Base-by-base conservation (phyloP, 2,113 vertebrate genomes). In the Heterotis niloticus region DNA sequence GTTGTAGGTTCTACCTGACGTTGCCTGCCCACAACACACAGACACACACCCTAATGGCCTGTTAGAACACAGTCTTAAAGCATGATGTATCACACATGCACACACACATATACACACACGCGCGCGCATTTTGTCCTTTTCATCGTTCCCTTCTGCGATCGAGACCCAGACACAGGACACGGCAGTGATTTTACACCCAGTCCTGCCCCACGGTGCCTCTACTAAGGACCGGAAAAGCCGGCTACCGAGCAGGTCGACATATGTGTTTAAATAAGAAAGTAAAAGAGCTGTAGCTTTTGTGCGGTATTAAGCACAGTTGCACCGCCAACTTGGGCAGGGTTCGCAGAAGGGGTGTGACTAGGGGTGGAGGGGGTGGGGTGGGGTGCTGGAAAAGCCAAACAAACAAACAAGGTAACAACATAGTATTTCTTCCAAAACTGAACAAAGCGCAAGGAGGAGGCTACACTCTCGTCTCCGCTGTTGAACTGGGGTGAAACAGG, bases 311-410 rank as follows among this genome's bases (percentile, higher is more conserved):
- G 79, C 78, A 81, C 26, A 66, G 86, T 87, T 87, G 84, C 88
- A 90, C 34, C 34, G 34, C 34, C 7, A 44, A 44, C 34, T 44
- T 44, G 34, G 34, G 34, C 2, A 44, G 34, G 34, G 34, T 44
- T 44, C 34, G 34, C 3, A 44, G 34, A 44, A 44, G 34, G 34
- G 87, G 88, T 91, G 85, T 60, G 82, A 81, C 82, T 68, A 68
- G 82, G 73, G 26, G 78, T 64, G 23, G 26, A 44, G 57, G 87
- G 88, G 89, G 86, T 85, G 89, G 88, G 89, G 86, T 85, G 89
- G 7, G 76, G 60, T 57, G 79, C 72, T n/a, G 20, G 24, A 24
- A 69, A 62, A 75, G 51, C 17, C 28, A 62, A 60, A 78, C 67
- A 79, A 64, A 24, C 68, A 77, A 77, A 52, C 75, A 77, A 64